Conservation (phyloP, 2,888 invertebrate genomes). For the Physocephala rufipes region DNA sequence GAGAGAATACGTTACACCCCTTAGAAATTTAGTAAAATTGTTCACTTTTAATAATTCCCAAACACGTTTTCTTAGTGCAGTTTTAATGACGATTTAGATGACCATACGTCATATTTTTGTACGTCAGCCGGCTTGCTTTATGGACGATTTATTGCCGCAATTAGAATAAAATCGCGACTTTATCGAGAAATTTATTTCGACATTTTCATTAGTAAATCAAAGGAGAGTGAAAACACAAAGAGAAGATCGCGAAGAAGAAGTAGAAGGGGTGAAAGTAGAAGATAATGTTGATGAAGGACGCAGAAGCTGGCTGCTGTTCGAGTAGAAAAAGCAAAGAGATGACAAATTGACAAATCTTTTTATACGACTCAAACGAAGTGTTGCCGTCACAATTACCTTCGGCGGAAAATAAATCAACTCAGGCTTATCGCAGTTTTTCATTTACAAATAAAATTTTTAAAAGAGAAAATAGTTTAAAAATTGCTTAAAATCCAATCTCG, state of each 20-base stretch:
- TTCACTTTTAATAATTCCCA: no score
- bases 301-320: no score
- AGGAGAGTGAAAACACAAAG: neutral
- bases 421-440: constrained; percentile 17
- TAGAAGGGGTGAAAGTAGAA: no score
- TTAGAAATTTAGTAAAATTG: no score
- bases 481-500: neutral
- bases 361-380: constrained; percentile 4
- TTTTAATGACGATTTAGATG: no score
- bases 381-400: constrained; percentile 18
- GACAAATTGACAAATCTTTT: neutral
- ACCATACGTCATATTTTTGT: no score
- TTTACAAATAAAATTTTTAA: neutral
- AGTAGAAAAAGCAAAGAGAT: neutral
- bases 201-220: constrained; percentile 38
- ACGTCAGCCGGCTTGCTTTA: no score
- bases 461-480: neutral
- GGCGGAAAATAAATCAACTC: constrained; percentile 30
- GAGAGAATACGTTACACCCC: no score
- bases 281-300: no score
- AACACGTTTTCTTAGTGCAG: neutral
- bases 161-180: constrained; percentile 46
- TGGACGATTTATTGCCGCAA: constrained; percentile 52
- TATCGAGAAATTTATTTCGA: constrained; percentile 39
- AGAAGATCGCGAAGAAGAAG: neutral